Base-by-base conservation (phyloP, 2,113 vertebrate genomes). In the Atherinomorus stipes region DNA sequence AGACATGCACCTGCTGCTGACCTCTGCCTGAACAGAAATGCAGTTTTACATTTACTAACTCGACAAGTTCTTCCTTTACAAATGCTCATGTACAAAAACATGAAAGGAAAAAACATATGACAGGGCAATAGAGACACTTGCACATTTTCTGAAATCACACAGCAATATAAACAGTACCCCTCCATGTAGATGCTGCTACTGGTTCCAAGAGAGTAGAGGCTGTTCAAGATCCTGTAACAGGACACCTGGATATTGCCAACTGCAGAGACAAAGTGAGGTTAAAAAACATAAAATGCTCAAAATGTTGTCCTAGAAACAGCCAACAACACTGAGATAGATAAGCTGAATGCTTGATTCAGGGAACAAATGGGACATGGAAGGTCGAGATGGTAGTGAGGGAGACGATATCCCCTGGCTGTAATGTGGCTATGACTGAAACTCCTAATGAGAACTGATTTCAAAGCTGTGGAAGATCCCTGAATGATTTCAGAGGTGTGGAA, bases 211-310 rank as follows among this genome's bases (percentile, higher is more conserved):
- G 95, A 91, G 79, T 98, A 96, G 40, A 99, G 94, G 85, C 95
- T 96, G 80, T 91, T 92, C 74, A 99, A 87, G 80, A 99, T 97
- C 89, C 94, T 95, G 58, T 98, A 98, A 90, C 96, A 98, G 69
- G 94, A 97, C 6, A 95, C 91, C 80, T 97, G 96, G 62, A 98
- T 93, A 79, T 94, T 93, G 59, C 96, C 96, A 93, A 97, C 97
- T 99, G 86, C 62, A 83, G 82, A 82, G 42, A 92, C 19, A 80
- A 78, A 42, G 51, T 40, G 19, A 50, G 28, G 19, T 22, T 66
- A 69, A 73, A 47, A 34, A 49, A 18, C 2, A 45, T 22, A 71
- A 25, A 68, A 42, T 9, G 44, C 22, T 50, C 37, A 23, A 22
- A 8, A 51, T 64, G 56, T 74, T 63, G 1, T 21, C 53, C 67